Conservation (phyloP, 2,113 vertebrate genomes). For the Brachyhypopomus occidentalis region DNA sequence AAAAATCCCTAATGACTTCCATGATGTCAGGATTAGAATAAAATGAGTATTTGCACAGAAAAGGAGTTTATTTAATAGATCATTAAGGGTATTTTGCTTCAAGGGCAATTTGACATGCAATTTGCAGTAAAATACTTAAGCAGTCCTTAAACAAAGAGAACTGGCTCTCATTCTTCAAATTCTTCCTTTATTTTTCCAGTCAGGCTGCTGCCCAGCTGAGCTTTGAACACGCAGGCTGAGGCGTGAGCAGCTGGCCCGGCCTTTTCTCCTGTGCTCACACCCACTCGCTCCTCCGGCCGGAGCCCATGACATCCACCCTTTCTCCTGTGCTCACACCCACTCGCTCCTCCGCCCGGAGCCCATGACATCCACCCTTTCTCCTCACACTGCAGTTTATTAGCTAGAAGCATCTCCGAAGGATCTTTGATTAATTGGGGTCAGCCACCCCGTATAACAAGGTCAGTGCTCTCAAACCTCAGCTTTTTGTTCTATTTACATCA, state of each 20-base stretch:
- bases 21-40: conserved; percentile 55
- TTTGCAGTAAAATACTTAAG: conserved; percentile 67
- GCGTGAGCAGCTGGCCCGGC: conserved; percentile 61
- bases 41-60: conserved; percentile 68
- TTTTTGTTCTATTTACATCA: conserved; percentile 84
- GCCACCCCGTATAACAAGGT: conserved; percentile 85
- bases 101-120: conserved; percentile 70
- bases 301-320: conserved; percentile 67
- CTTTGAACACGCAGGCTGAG: conserved; percentile 61
- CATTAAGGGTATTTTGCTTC: conserved; percentile 67
- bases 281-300: conserved; percentile 62
- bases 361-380: conserved; percentile 68
- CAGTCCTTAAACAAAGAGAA: conserved; percentile 44
- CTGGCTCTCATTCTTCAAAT: background rate
- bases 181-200: conserved; percentile 37
- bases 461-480: conserved; percentile 75
- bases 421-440: conserved; percentile 95
- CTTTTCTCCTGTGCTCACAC: conserved; percentile 59
- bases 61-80: conserved; percentile 55
- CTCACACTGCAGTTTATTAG: conserved; percentile 80
- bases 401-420: conserved; percentile 83
- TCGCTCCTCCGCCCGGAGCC: conserved; percentile 65
- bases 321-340: conserved; percentile 58
- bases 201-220: conserved; percentile 51
- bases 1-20: conserved; percentile 66